Evolutionary conservation across 1,140 invertebrate genomes (phyloP).

Genomic region (Pinna nobilis): DNA sequence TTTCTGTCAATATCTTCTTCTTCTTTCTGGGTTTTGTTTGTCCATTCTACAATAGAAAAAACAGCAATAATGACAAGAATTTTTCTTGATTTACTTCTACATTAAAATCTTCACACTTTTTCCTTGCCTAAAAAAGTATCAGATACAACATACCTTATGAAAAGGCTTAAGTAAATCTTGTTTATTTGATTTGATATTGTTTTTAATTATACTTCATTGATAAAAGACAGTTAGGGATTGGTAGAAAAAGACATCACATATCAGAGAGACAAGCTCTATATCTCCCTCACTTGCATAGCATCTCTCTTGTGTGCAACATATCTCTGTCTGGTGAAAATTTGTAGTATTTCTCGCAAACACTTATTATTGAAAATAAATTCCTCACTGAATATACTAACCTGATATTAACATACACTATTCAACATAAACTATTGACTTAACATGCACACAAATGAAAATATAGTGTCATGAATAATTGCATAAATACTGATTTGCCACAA

Average conservation of each 20-base stretch:
- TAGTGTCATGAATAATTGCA: neutral
- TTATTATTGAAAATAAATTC: too few relatives aligned
- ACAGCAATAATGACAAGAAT: neutral
- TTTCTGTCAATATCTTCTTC: constrained; percentile 17
- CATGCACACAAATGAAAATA: neutral
- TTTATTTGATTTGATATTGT: neutral
- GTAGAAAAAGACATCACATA: neutral
- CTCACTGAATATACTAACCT: too few relatives aligned
- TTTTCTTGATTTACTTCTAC: neutral
- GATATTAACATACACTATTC: neutral
- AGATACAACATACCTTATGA: neutral
- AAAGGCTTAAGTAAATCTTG: neutral
- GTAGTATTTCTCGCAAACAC: too few relatives aligned
- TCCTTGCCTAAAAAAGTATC: neutral
- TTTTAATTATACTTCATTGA: neutral
- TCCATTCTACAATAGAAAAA: neutral
- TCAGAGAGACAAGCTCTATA: neutral
- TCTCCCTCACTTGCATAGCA: too few relatives aligned
- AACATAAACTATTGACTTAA: neutral
- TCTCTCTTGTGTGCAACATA: too few relatives aligned
- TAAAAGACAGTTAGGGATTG: neutral
- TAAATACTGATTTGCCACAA: neutral
- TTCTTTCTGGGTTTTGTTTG: constrained; percentile 11
- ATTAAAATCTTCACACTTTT: neutral
- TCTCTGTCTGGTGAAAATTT: too few relatives aligned